phyloP scores from a whole-genome alignment of 2,888 invertebrate species.

The Phasia obesa region DNA sequence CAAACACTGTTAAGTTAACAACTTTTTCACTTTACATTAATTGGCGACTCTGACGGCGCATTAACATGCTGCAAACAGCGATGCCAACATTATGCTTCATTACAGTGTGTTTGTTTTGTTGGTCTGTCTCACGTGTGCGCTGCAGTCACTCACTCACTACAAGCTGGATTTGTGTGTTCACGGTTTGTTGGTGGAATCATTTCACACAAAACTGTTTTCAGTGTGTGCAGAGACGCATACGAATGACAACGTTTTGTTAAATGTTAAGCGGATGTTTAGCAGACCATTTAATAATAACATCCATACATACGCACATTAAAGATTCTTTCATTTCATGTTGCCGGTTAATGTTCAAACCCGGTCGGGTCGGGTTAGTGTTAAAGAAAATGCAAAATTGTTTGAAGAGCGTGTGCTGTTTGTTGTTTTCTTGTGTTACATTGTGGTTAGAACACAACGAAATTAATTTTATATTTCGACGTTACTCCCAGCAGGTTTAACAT shows the following conservation, averaged over 20 bases:
- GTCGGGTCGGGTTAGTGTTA: slow-evolving; percentile 45
- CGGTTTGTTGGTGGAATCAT: slow-evolving; percentile 39
- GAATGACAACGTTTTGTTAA: slow-evolving; percentile 70
- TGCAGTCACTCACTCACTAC: not conserved
- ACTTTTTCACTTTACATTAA: not conserved
- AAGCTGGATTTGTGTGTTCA: slow-evolving; percentile 6
- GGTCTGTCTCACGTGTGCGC: not conserved
- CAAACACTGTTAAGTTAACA: slow-evolving; percentile 42
- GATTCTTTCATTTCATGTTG: not conserved
- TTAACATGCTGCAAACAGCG: slow-evolving; percentile 17
- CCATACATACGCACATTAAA: slow-evolving; percentile 21
- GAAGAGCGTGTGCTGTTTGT: slow-evolving; percentile 13
- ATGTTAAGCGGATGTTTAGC: slow-evolving; percentile 59
- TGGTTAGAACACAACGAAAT: slow-evolving; percentile 42
- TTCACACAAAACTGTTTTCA: slow-evolving; percentile 65
- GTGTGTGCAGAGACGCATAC: slow-evolving; percentile 72
- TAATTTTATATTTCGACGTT: slow-evolving; percentile 21
- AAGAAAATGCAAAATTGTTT: slow-evolving; percentile 38
- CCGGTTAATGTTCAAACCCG: not conserved
- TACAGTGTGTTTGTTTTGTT: slow-evolving; percentile 3
- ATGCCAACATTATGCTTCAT: not conserved
- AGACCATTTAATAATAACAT: not conserved
- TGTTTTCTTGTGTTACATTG: slow-evolving; percentile 20
- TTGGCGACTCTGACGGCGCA: not conserved
- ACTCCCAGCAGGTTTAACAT: slow-evolving; percentile 26